These are phyloP conservation scores for Rhincodon typus DNA, from an alignment of 2,797 vertebrate species.

Conservation along the genomic window DNA sequence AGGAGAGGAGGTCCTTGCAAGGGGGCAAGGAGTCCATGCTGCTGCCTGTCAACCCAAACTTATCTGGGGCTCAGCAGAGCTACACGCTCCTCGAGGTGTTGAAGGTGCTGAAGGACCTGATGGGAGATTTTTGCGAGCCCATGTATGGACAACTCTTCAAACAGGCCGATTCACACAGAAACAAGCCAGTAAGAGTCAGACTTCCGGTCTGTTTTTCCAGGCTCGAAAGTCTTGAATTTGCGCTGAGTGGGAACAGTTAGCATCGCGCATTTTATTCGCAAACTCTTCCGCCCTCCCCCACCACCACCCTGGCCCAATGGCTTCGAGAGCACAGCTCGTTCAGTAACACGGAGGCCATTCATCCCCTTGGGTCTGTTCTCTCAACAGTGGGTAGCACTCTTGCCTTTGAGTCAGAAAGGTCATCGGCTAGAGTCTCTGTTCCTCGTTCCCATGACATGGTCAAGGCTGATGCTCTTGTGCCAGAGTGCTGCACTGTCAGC, in stretches of 20 bases:
- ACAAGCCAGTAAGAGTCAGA: conserved; percentile 51
- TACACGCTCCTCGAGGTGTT: conserved; percentile 64
- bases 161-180: conserved; percentile 50
- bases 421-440: neutral
- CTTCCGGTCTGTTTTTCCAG: neutral
- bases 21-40: conserved; percentile 40
- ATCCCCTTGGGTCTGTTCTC: neutral
- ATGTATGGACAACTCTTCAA: conserved; percentile 53
- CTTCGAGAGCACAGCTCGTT: neutral
- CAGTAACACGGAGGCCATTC: neutral
- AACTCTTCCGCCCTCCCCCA: neutral
- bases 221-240: neutral
- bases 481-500: neutral
- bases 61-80: conserved; percentile 38
- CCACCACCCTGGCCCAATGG: neutral
- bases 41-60: neutral
- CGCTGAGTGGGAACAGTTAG: neutral
- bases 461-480: neutral
- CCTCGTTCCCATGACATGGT: no score
- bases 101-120: conserved; percentile 60
- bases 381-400: no score
- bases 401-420: neutral
- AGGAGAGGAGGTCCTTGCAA: conserved; percentile 43
- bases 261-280: neutral
- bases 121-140: conserved; percentile 69